A percentile compares a stretch with the other conserved stretches of the same genome.
phyloP scores from a whole-genome alignment of 2,113 vertebrate genomes.

The Cinclus mexicanus region DNA sequence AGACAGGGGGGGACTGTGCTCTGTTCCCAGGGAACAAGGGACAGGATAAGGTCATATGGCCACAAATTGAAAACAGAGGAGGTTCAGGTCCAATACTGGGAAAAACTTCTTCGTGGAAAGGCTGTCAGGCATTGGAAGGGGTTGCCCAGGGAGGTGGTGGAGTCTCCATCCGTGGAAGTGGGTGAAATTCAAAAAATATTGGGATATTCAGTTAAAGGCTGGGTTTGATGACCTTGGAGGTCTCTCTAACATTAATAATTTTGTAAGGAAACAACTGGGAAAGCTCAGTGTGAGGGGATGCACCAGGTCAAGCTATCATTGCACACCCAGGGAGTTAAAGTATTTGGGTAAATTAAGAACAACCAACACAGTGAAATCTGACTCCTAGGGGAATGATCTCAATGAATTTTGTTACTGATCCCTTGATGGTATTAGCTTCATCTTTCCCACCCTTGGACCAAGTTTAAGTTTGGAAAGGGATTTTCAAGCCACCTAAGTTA shows the following conservation, averaged over 20 bases:
- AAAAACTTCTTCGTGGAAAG: neutral
- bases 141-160: neutral
- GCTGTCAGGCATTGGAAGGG: neutral
- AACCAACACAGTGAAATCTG: neutral
- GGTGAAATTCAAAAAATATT: too few species aligned
- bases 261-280: neutral
- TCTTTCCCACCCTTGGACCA: neutral
- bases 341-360: neutral
- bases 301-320: neutral
- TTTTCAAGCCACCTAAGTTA: neutral
- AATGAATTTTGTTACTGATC: neutral
- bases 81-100: rapidly evolving
- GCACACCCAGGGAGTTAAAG: neutral
- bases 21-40: neutral
- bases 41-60: neutral
- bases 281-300: neutral
- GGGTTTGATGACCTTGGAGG: neutral
- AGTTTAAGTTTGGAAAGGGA: neutral
- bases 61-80: neutral
- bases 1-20: rapidly evolving
- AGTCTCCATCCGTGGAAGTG: too few species aligned
- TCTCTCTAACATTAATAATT: neutral
- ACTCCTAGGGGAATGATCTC: neutral
- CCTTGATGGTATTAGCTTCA: neutral
- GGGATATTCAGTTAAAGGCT: neutral